These are phyloP conservation scores for Climacteris rufus DNA, from an alignment of 2,113 vertebrate genomes.

Conservation along the genomic window DNA sequence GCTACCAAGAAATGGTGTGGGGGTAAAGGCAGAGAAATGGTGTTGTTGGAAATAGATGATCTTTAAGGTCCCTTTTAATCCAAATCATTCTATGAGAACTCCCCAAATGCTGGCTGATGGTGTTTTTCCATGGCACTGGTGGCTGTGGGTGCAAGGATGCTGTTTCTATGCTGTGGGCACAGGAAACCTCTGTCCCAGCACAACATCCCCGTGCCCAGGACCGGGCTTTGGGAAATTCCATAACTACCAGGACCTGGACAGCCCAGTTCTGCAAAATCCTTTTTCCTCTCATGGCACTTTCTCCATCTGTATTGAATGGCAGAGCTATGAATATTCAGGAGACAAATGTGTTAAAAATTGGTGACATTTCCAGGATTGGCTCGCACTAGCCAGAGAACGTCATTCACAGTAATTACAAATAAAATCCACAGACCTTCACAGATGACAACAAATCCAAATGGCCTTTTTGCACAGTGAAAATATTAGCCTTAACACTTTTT, in stretches of 20 bases:
- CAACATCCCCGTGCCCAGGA: neutral
- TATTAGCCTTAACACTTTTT: slow-evolving; percentile 49
- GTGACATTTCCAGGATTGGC: slow-evolving; percentile 42
- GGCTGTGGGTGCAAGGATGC: neutral
- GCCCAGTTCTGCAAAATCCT: neutral
- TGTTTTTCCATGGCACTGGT: neutral
- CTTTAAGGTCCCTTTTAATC: neutral
- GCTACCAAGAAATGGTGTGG: neutral
- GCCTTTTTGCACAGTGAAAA: slow-evolving; percentile 47
- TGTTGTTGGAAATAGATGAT: neutral
- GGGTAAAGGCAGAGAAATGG: neutral
- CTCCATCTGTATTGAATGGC: neutral
- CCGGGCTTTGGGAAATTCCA: neutral
- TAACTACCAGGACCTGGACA: accelerated
- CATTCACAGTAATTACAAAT: slow-evolving; percentile 10
- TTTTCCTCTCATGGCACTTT: neutral
- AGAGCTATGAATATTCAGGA: slow-evolving; percentile 51
- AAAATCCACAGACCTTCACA: slow-evolving; percentile 38
- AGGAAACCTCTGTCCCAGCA: neutral
- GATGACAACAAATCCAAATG: slow-evolving; percentile 56
- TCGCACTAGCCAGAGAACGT: neutral
- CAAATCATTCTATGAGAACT: neutral
- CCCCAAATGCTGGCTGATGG: accelerated
- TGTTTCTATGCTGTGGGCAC: neutral
- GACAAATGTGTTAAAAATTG: neutral